A percentile compares a stretch with the other conserved stretches of the same genome.
These are phyloP conservation scores for Eulemur albifrons DNA, from an alignment of 2,797 vertebrate genomes.

Conservation along the genomic window DNA sequence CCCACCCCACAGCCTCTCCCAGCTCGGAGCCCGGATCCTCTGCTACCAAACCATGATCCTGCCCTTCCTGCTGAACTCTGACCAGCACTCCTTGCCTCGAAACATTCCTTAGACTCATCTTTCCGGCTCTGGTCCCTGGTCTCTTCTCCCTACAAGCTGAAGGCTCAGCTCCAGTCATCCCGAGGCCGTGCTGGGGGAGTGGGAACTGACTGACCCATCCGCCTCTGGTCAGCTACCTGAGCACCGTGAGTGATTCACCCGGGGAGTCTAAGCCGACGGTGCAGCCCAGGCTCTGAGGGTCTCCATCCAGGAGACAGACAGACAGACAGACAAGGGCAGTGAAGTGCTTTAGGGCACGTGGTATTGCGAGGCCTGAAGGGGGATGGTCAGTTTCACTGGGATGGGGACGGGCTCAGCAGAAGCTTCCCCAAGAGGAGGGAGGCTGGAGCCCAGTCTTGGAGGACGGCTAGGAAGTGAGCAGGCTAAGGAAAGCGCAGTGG, in stretches of 20 bases:
- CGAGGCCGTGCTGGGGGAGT: rapidly evolving
- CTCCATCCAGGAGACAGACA: neutral
- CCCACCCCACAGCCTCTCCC: no score
- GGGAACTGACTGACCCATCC: neutral
- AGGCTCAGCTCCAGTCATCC: neutral
- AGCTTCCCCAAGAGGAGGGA: neutral
- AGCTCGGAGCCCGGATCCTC: neutral
- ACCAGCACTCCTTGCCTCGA: neutral
- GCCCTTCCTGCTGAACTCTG: neutral
- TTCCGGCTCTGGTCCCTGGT: neutral
- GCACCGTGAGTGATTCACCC: neutral
- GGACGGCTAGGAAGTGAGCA: neutral
- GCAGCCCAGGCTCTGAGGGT: neutral
- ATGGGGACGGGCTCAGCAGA: neutral
- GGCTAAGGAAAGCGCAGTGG: neutral
- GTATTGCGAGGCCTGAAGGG: neutral
- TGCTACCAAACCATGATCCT: neutral
- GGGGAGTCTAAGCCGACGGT: no score
- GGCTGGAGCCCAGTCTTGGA: neutral
- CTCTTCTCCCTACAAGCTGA: neutral
- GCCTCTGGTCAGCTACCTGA: neutral
- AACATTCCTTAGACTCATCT: neutral
- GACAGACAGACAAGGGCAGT: neutral
- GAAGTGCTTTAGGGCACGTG: neutral
- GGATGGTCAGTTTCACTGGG: neutral